These are phyloP conservation scores for Proctacanthus coquilletti DNA, from an alignment of 1,140 invertebrate species.

Conservation along the genomic window DNA sequence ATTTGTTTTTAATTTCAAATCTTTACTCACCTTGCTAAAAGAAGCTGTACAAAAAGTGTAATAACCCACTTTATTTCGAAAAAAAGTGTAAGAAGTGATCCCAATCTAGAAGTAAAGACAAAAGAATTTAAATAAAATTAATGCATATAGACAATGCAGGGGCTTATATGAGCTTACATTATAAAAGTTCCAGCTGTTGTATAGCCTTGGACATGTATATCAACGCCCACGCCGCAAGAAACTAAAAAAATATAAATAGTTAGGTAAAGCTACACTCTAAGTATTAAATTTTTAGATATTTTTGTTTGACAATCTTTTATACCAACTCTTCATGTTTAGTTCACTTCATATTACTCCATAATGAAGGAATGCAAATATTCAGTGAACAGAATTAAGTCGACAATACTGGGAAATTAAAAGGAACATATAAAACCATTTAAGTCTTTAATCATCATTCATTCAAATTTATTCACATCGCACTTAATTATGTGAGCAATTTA, in stretches of 20 bases:
- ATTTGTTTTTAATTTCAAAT: background rate
- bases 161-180: constrained; percentile 17
- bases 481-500: too few relatives aligned
- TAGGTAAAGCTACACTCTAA: too few relatives aligned
- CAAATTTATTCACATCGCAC: too few relatives aligned
- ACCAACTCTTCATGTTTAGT: too few relatives aligned
- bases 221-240: constrained; percentile 25
- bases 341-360: too few relatives aligned
- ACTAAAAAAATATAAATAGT: constrained; percentile 24
- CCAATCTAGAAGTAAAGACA: constrained; percentile 15
- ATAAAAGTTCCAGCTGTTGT: constrained; percentile 22
- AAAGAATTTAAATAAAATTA: constrained; percentile 7
- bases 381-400: too few relatives aligned
- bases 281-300: too few relatives aligned
- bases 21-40: constrained; percentile 19
- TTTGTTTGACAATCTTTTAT: too few relatives aligned
- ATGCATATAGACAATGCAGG: background rate
- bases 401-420: too few relatives aligned
- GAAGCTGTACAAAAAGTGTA: constrained; percentile 22
- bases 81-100: constrained; percentile 20
- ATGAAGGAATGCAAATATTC: too few relatives aligned
- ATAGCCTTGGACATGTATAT: constrained; percentile 24
- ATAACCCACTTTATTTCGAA: constrained; percentile 28
- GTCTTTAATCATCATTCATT: too few relatives aligned
- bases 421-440: too few relatives aligned